These are phyloP conservation scores for Zophobas morio DNA, from an alignment of 1,140 invertebrate genomes.

Conservation along the genomic window DNA sequence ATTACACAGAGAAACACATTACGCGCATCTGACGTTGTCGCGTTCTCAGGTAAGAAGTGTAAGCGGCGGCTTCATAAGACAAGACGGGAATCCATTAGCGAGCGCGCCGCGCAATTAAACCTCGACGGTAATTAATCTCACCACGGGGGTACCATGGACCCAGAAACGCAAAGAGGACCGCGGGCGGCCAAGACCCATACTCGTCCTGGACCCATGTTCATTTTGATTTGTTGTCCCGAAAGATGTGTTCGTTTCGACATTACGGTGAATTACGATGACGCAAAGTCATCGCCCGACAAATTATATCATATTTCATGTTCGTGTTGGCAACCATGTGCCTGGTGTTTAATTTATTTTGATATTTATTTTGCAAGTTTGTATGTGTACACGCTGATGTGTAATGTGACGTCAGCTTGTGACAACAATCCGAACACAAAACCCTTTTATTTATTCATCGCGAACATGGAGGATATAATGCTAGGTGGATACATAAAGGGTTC, in stretches of 20 bases:
- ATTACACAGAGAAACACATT: conserved; percentile 43
- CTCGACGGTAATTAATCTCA: conserved; percentile 55
- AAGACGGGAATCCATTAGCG: conserved; percentile 54
- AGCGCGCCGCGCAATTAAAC: conserved; percentile 56
- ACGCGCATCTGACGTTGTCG: conserved; percentile 41
- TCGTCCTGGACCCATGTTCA: conserved; percentile 20
- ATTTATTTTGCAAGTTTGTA: background rate
- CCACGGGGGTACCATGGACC: conserved; percentile 45
- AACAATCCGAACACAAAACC: conserved; percentile 8
- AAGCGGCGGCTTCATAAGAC: conserved; percentile 43
- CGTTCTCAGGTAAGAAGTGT: conserved; percentile 40
- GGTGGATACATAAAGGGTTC: background rate
- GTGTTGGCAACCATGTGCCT: background rate
- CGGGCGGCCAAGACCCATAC: conserved; percentile 33
- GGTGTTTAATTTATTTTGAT: background rate
- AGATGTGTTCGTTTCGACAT: conserved; percentile 46
- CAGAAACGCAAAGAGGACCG: conserved; percentile 35
- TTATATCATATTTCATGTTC: conserved; percentile 22
- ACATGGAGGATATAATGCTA: conserved; percentile 1
- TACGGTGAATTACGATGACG: conserved; percentile 42
- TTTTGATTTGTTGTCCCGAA: conserved; percentile 45
- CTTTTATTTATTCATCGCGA: conserved; percentile 24
- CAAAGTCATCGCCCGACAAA: conserved; percentile 45
- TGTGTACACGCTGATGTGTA: background rate
- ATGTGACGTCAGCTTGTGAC: conserved; percentile 2